These are phyloP conservation scores for Agriotes lineatus DNA, from an alignment of 2,888 invertebrate genomes.

Conservation along the genomic window DNA sequence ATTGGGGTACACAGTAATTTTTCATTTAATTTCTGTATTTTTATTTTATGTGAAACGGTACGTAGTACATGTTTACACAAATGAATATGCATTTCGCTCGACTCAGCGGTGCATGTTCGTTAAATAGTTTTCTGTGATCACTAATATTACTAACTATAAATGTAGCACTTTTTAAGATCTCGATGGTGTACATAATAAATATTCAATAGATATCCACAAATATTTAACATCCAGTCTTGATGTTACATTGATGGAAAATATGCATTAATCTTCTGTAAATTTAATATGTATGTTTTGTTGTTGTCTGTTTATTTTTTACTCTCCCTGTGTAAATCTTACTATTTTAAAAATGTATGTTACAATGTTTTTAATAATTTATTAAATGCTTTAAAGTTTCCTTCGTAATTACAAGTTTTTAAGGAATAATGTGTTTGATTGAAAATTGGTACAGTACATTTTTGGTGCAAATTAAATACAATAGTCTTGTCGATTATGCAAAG, in stretches of 20 bases:
- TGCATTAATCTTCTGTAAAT: slow-evolving; percentile 30
- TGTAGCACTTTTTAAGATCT: slow-evolving; percentile 58
- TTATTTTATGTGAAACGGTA: slow-evolving; percentile 28
- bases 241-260: slow-evolving; percentile 50
- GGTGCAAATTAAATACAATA: too few relatives aligned
- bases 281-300: slow-evolving; percentile 49
- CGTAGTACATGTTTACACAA: slow-evolving; percentile 35
- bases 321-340: slow-evolving; percentile 40
- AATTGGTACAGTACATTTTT: too few relatives aligned
- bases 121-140: slow-evolving; percentile 58
- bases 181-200: slow-evolving; percentile 57
- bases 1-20: background rate
- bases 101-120: slow-evolving; percentile 19
- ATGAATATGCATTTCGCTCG: slow-evolving; percentile 17
- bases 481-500: too few relatives aligned
- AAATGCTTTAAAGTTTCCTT: slow-evolving; percentile 37
- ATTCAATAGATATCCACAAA: slow-evolving; percentile 54
- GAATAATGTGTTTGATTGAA: slow-evolving; percentile 47
- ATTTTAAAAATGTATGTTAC: slow-evolving; percentile 33
- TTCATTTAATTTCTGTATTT: background rate
- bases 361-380: slow-evolving; percentile 37
- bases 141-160: slow-evolving; percentile 53
- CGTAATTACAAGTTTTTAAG: slow-evolving; percentile 50
- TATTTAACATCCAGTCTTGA: slow-evolving; percentile 56
- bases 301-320: slow-evolving; percentile 54